Percentiles rank a stretch among this genome's conserved stretches.
Evolutionary conservation across 2,888 invertebrate genomes (phyloP).

Genomic region (Pimpla rufipes): DNA sequence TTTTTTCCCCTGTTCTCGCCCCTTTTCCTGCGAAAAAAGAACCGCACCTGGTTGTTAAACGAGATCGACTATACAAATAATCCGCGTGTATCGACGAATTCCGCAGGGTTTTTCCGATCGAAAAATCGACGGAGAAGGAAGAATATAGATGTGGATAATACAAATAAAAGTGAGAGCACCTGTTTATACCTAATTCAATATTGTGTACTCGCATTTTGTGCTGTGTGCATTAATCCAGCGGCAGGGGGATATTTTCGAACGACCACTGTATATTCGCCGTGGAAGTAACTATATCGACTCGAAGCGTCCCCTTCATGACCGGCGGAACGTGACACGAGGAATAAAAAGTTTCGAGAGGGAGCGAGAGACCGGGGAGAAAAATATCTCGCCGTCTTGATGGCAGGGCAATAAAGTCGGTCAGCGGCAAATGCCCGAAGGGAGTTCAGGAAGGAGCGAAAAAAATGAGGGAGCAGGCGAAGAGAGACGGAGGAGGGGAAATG

Average conservation of each 20-base stretch:
- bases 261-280: conserved; percentile 15
- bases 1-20: not conserved
- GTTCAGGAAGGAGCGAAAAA: conserved; percentile 19
- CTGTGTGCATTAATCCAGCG: conserved; percentile 19
- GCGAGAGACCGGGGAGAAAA: not conserved
- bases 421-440: conserved; percentile 7
- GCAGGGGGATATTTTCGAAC: not conserved
- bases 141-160: not conserved
- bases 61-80: conserved; percentile 11
- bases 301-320: not conserved
- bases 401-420: conserved; percentile 47
- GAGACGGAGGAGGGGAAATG: not conserved
- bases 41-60: not conserved
- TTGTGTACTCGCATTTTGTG: not conserved
- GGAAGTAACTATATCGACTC: conserved; percentile 5
- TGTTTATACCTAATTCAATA: not conserved
- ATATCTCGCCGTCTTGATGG: not conserved
- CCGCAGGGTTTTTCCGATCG: not conserved
- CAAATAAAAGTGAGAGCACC: not conserved
- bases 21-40: not conserved
- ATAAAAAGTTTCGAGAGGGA: conserved; percentile 28
- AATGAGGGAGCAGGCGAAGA: not conserved
- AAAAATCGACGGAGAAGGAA: not conserved
- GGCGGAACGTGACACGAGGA: conserved; percentile 21
- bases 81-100: not conserved